These are phyloP conservation scores for Isurus oxyrinchus DNA, from an alignment of 2,113 vertebrate species.

Conservation along the genomic window DNA sequence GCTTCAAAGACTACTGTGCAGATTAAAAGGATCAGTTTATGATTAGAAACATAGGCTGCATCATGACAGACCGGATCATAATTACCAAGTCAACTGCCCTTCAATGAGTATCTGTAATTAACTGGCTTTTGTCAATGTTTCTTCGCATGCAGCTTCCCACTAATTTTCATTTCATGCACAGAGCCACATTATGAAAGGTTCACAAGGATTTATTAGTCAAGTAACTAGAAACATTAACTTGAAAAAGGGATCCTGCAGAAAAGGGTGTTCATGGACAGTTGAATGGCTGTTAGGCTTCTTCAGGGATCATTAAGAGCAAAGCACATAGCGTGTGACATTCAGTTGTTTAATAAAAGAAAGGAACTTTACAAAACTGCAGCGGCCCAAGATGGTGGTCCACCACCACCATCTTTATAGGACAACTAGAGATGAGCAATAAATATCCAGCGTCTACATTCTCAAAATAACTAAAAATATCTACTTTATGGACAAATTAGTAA, in stretches of 20 bases:
- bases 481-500: not conserved
- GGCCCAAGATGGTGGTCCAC: not conserved
- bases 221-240: not conserved
- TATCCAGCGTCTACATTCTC: not conserved
- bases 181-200: not conserved
- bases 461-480: not conserved
- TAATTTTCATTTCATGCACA: conserved; percentile 15
- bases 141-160: conserved; percentile 18
- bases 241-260: not conserved
- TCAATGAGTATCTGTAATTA: conserved; percentile 18
- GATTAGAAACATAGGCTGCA: conserved; percentile 30
- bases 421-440: not conserved
- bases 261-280: not conserved
- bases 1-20: conserved; percentile 19
- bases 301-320: not conserved
- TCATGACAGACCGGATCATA: conserved; percentile 17
- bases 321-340: not conserved
- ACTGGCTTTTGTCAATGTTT: conserved; percentile 3
- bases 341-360: not conserved
- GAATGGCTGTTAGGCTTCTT: not conserved
- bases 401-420: not conserved
- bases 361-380: not conserved
- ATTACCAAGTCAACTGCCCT: not conserved
- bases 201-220: not conserved
- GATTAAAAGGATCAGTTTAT: conserved; percentile 34